Percentiles rank a stretch among this genome's conserved stretches.
These are phyloP conservation scores for Calidris pugnax DNA, from an alignment of 2,113 vertebrate species.

Conservation along the genomic window DNA sequence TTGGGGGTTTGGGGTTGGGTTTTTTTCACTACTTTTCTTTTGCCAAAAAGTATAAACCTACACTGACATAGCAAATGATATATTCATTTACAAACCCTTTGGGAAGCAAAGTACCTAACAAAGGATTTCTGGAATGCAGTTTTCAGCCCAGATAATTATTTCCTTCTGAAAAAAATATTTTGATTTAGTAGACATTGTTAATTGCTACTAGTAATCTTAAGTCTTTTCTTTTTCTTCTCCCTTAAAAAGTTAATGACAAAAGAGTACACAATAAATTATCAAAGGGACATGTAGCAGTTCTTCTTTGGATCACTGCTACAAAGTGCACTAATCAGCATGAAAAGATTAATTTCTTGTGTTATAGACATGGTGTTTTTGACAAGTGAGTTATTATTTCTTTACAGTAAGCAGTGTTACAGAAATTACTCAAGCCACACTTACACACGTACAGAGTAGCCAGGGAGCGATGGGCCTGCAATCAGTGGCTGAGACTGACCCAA, in stretches of 20 bases:
- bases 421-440: neutral
- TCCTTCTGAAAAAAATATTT: neutral
- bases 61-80: conserved; percentile 50
- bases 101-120: conserved; percentile 56
- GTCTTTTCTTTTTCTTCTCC: neutral
- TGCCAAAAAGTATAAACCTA: conserved; percentile 44
- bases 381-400: neutral
- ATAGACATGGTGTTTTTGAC: neutral
- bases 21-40: conserved; percentile 49
- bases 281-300: neutral
- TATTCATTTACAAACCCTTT: conserved; percentile 62
- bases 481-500: neutral
- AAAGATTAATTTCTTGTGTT: neutral
- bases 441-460: neutral
- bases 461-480: neutral
- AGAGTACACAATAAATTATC: neutral
- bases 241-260: neutral
- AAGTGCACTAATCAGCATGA: neutral
- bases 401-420: neutral
- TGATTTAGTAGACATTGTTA: neutral
- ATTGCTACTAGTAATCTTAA: conserved; percentile 19
- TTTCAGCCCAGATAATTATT: conserved; percentile 14
- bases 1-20: neutral
- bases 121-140: conserved; percentile 26
- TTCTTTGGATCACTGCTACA: neutral